A percentile compares a stretch with the other conserved stretches of the same genome.
phyloP scores from a whole-genome alignment of 2,888 invertebrate genomes.

The Meiosimyza decipiens region DNA sequence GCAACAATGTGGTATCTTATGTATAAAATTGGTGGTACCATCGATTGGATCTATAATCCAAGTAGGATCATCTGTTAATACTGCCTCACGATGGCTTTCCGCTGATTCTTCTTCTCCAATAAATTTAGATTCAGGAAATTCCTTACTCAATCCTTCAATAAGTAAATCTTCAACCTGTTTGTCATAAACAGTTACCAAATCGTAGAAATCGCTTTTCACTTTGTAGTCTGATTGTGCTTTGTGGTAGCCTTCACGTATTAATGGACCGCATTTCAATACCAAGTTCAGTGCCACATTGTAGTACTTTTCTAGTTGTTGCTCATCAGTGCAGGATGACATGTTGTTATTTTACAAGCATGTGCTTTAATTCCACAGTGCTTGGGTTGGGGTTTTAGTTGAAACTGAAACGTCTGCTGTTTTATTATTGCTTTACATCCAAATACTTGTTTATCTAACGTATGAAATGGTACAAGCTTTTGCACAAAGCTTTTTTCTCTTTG shows the following conservation, averaged over 20 bases:
- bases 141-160: constrained; percentile 69
- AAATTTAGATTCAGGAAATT: constrained; percentile 76
- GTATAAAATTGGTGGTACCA: constrained; percentile 87
- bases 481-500: no score
- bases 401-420: constrained; percentile 26
- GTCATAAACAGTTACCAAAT: constrained; percentile 85
- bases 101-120: constrained; percentile 80
- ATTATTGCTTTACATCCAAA: no score
- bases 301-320: constrained; percentile 55
- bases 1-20: constrained; percentile 74
- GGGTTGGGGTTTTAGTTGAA: neutral
- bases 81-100: constrained; percentile 56
- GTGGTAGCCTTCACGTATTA: constrained; percentile 60
- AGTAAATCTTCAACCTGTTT: constrained; percentile 79
- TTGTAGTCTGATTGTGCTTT: constrained; percentile 57
- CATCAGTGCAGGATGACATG: constrained; percentile 41
- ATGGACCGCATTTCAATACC: constrained; percentile 61
- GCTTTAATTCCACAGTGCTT: neutral
- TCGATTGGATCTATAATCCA: constrained; percentile 91
- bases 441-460: no score
- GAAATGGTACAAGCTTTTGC: neutral
- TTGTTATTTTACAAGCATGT: neutral
- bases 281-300: constrained; percentile 59
- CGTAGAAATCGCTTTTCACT: constrained; percentile 72
- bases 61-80: constrained; percentile 80